Evolutionary conservation across 1,140 invertebrate genomes (phyloP).

Genomic region (Philopotamus ludificatus): DNA sequence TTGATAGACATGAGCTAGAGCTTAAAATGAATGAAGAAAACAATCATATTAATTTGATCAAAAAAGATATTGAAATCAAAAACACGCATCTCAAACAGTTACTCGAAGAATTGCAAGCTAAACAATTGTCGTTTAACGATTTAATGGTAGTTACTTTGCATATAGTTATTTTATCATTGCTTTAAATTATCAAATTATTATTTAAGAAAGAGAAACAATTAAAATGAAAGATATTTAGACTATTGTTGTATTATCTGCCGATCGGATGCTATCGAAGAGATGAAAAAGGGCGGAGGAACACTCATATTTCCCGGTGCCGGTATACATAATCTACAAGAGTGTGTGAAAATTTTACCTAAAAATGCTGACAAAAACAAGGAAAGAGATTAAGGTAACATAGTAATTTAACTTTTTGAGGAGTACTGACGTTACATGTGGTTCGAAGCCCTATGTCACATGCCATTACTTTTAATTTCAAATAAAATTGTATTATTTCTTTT

Average conservation of each 20-base stretch:
- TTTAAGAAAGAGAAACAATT: slow-evolving; percentile 28
- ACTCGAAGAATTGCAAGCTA: slow-evolving; percentile 15
- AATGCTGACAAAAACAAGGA: slow-evolving; percentile 33
- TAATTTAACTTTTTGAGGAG: too few species aligned
- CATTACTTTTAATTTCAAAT: too few species aligned
- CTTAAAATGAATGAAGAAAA: slow-evolving; percentile 33
- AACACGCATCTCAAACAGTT: slow-evolving; percentile 18
- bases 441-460: too few species aligned
- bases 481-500: too few species aligned
- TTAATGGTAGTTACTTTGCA: slow-evolving; percentile 28
- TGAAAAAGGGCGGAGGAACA: neutral
- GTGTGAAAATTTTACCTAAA: slow-evolving; percentile 13
- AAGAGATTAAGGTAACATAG: slow-evolving; percentile 18
- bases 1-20: slow-evolving; percentile 28
- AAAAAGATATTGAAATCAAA: slow-evolving; percentile 18
- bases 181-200: too few species aligned
- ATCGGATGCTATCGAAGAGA: slow-evolving; percentile 22
- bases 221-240: slow-evolving; percentile 27
- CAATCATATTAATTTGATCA: slow-evolving; percentile 14
- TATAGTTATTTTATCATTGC: too few species aligned
- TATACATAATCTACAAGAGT: slow-evolving; percentile 17
- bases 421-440: too few species aligned
- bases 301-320: slow-evolving; percentile 26
- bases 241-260: slow-evolving; percentile 25
- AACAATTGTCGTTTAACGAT: slow-evolving; percentile 25